Base-by-base conservation (phyloP, 2,113 vertebrate genomes). In the Ictidomys tridecemlineatus region DNA sequence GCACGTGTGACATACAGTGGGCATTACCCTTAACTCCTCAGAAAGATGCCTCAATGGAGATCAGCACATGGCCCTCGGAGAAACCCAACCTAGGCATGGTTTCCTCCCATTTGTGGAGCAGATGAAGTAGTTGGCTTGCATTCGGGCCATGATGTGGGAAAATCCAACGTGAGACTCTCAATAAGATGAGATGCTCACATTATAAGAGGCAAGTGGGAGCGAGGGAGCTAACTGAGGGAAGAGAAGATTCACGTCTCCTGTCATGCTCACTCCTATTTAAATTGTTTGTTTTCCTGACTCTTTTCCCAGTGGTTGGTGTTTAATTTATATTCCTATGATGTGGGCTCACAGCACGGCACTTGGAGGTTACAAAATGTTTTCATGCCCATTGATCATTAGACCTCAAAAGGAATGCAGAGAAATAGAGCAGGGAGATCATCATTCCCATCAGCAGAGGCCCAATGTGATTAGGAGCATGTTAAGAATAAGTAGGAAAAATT, bases 371-470 rank as follows among this genome's bases (percentile, higher is more conserved):
- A 11, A 53, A 16, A 12, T 48, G n/a, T 56, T 73, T 67, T 26
- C 51, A 11, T 17, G 42, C 17, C 61, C 24, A 20, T 7, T 28
- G 56, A n/a, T 26, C 26, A 18, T 37, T 34, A 17, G 14, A 58
- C 9, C n/a, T 45, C 70, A 39, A 7, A 42, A 56, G 48, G 30
- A 70, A 58, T 45, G 12, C 30, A 4, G 13, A 37, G 89, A 56
- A 67, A 53, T 8, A 42, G 61, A 61, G 8, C 1, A 24, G 24
- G 67, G 5, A 17, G 6, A 45, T 48, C 32, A 7, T 51, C 53
- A 22, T 48, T 82, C 69, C 86, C 70, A 72, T 83, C n/a, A 51
- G 48, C 83, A 80, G 28, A 97, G 89, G 76, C 58, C 39, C 65
- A n/a, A 7, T 9, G 2, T 28, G 26, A 9, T 45, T 77, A 72